Percentiles rank a stretch among this genome's conserved stretches.
Conservation (phyloP, 2,888 invertebrate species). For the Phaedon cochleariae region DNA sequence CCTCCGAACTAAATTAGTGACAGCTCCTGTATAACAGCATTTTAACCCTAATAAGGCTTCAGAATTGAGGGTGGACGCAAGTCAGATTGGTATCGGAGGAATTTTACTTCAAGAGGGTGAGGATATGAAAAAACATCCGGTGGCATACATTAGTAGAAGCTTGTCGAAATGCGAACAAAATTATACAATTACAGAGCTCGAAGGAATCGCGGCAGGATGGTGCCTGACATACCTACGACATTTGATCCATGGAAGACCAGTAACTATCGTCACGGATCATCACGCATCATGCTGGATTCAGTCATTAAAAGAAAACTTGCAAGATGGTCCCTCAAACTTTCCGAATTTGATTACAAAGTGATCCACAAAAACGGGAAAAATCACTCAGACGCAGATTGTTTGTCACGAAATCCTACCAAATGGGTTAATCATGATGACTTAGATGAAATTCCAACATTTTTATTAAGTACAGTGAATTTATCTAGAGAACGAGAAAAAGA, state of each 20-base stretch:
- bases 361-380: constrained; percentile 22
- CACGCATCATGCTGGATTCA: constrained; percentile 5
- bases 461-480: no score
- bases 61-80: constrained; percentile 37
- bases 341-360: constrained; percentile 25
- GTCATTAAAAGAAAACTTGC: not conserved
- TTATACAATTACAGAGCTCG: not conserved
- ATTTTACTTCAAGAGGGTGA: constrained; percentile 33
- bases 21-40: constrained; percentile 30
- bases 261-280: constrained; percentile 9
- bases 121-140: constrained; percentile 15
- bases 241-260: not conserved
- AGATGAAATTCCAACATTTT: no score
- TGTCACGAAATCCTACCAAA: constrained; percentile 24
- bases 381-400: constrained; percentile 28
- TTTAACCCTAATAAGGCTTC: constrained; percentile 29
- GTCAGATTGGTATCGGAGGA: constrained; percentile 31
- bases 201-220: constrained; percentile 9
- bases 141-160: constrained; percentile 4
- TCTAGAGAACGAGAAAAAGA: no score
- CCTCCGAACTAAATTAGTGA: constrained; percentile 31
- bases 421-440: no score
- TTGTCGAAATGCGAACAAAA: constrained; percentile 5
- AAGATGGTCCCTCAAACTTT: constrained; percentile 9
- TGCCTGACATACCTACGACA: not conserved